These are phyloP conservation scores for Parotocinclus haroldoi DNA, from an alignment of 2,797 vertebrate genomes.

Conservation along the genomic window DNA sequence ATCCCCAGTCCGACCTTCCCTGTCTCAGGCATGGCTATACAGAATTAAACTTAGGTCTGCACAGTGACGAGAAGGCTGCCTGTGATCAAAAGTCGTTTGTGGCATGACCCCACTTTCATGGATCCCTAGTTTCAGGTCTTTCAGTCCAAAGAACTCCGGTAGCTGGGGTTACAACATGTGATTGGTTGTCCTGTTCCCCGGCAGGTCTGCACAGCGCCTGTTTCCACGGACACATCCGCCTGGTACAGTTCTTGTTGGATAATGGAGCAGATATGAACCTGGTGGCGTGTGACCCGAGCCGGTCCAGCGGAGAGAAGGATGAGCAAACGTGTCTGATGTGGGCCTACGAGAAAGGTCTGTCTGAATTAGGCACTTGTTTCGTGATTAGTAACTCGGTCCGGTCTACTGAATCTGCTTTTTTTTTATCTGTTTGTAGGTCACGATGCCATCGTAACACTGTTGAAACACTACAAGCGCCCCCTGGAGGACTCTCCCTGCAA, in stretches of 20 bases:
- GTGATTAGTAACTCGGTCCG: too few species aligned
- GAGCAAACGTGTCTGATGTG: constrained; percentile 98
- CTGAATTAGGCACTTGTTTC: too few species aligned
- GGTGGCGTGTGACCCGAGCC: constrained; percentile 91
- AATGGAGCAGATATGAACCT: constrained; percentile 96
- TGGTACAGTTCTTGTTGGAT: constrained; percentile 92
- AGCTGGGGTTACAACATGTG: too few species aligned
- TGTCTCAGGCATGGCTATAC: too few species aligned
- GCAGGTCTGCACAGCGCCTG: constrained; percentile 90
- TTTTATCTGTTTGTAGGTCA: constrained; percentile 73
- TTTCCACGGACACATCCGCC: constrained; percentile 89
- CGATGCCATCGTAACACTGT: constrained; percentile 90
- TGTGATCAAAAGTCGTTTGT: too few species aligned
- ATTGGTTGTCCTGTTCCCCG: neutral
- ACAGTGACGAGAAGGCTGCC: too few species aligned
- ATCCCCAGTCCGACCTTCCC: too few species aligned
- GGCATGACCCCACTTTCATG: too few species aligned
- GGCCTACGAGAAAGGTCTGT: constrained; percentile 93
- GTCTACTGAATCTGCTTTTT: too few species aligned
- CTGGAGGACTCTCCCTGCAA: constrained; percentile 91
- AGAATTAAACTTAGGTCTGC: too few species aligned
- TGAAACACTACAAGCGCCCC: constrained; percentile 93
- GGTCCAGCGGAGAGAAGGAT: constrained; percentile 94
- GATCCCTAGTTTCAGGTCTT: too few species aligned
- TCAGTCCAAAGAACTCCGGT: too few species aligned